These are phyloP conservation scores for Columba livia DNA, from an alignment of 2,113 vertebrate genomes.

Conservation along the genomic window DNA sequence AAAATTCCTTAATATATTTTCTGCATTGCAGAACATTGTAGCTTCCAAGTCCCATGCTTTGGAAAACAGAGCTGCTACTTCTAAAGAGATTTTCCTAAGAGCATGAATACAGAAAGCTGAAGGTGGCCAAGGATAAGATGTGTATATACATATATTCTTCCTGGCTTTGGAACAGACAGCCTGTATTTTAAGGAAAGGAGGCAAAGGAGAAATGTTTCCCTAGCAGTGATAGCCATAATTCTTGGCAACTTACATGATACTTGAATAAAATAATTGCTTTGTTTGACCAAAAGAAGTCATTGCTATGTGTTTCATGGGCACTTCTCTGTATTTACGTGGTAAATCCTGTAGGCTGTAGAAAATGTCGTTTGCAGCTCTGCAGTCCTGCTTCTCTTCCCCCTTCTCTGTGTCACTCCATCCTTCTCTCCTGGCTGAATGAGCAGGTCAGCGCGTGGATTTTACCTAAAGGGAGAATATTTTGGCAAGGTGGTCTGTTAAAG, in stretches of 20 bases:
- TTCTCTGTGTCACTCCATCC: too few relatives aligned
- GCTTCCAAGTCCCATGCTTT: neutral
- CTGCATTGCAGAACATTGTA: rapidly evolving
- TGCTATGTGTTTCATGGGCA: neutral
- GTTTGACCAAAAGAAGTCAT: neutral
- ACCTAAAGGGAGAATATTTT: rapidly evolving
- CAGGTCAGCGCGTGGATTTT: rapidly evolving
- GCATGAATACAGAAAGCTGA: neutral
- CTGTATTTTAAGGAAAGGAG: neutral
- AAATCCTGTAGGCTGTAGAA: neutral
- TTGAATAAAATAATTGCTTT: neutral
- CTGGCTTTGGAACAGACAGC: neutral
- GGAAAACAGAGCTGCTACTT: neutral
- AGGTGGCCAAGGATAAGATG: neutral
- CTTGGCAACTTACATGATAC: neutral
- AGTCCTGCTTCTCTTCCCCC: neutral
- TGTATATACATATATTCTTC: neutral
- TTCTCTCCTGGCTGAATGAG: neutral
- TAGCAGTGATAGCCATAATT: neutral
- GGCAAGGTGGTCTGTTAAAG: rapidly evolving
- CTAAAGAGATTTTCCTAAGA: neutral
- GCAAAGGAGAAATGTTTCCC: neutral
- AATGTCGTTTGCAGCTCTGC: neutral
- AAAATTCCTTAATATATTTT: neutral
- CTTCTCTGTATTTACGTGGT: neutral